Base-by-base conservation (phyloP, 2,888 invertebrate species). In the Acanthosepion pharaonis region DNA sequence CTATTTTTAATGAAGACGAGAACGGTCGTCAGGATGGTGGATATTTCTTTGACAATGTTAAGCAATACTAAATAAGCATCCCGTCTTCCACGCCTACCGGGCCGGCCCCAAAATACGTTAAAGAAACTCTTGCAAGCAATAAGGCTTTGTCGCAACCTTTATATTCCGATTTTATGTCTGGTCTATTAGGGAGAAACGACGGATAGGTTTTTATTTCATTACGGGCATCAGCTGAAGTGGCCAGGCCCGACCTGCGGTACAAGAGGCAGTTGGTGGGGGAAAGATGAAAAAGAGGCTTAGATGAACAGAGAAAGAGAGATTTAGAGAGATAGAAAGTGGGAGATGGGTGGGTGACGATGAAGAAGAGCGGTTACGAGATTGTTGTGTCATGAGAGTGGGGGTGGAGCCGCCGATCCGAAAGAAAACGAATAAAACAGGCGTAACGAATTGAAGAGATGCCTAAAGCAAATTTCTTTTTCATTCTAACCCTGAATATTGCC, bases 141-240 rank as follows among this genome's bases (percentile, higher is more conserved):
- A n/a, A n/a, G n/a, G 11, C 78, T 78, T 78, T 78, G 78, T 78
- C n/a, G 78, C 28, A 78, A 78, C 78, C 78, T n/a, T 78, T 78
- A 78, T 78, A 28, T 78, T 15, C 78, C n/a, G 78, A 33, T 78
- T 78, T 78, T n/a, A 78, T 78, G n/a, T 78, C n/a, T n/a, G 78
- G 78, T 33, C n/a, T 78, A 78, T 78, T 78, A 78, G n/a, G n/a
- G n/a, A n/a, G n/a, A 78, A 78, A n/a, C 33, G n/a, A n/a, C n/a
- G n/a, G 78, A 78, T n/a, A 33, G n/a, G 78, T 78, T 78, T 78
- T 78, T 78, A 78, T 78, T 78, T 78, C 78, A 78, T 78, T 78
- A 78, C 23, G 78, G 78, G n/a, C 18, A 78, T 78, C 78, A 78
- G n/a, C 78, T 78, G 78, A 78, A 78, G 78, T 78, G 78, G 78